phyloP scores from a whole-genome alignment of 2,113 vertebrate genomes.

The Gracilinanus agilis region DNA sequence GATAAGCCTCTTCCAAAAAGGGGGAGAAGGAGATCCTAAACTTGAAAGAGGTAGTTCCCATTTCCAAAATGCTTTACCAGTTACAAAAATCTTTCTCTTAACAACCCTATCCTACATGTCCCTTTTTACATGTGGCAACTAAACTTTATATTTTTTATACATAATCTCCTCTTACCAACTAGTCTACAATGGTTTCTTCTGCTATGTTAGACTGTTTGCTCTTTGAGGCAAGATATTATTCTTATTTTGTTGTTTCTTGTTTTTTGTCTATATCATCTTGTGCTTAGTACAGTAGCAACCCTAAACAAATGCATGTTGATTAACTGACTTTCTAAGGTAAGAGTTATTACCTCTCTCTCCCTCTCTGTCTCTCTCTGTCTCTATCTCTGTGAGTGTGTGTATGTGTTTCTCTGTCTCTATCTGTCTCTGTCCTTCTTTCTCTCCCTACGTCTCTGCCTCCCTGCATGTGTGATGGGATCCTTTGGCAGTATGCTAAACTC shows the following conservation, averaged over 20 bases:
- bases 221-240: not conserved
- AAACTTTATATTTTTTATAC: not conserved
- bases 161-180: not conserved
- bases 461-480: not conserved
- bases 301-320: not conserved
- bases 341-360: not conserved
- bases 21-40: not conserved
- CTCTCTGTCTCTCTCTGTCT: too few species aligned
- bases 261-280: not conserved
- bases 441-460: too few species aligned
- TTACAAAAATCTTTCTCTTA: not conserved
- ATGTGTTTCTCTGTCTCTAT: too few species aligned
- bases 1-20: not conserved
- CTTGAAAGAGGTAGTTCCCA: not conserved
- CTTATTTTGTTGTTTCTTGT: not conserved
- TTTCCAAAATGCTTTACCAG: not conserved
- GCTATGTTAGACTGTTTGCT: not conserved
- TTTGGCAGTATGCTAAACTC: not conserved
- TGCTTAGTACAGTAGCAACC: not conserved
- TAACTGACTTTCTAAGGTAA: not conserved
- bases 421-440: too few species aligned
- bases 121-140: not conserved
- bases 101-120: not conserved
- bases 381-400: not conserved
- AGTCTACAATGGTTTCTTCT: not conserved